Percentiles rank a stretch among this genome's conserved stretches.
Evolutionary conservation across 1,140 invertebrate genomes (phyloP).

Genomic region (Hyles vespertilio): DNA sequence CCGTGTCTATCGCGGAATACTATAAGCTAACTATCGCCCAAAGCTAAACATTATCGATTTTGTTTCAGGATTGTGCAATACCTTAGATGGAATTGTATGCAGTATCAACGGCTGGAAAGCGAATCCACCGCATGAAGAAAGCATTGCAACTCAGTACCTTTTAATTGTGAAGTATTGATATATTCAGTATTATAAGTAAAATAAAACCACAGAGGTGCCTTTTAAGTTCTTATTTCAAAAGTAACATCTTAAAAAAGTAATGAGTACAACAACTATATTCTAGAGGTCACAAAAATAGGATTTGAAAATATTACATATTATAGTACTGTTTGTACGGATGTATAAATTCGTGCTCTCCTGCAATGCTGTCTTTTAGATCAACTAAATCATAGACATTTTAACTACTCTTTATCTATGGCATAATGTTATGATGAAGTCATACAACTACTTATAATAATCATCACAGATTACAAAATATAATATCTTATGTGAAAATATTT

Average conservation of each 20-base stretch:
- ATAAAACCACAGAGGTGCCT: conserved; percentile 1
- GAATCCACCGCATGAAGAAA: too few species aligned
- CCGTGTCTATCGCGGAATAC: too few species aligned
- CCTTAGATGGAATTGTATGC: conserved; percentile 33
- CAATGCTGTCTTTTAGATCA: not conserved
- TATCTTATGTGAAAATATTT: conserved; percentile 1
- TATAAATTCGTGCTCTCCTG: conserved; percentile 4
- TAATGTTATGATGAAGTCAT: conserved; percentile 15
- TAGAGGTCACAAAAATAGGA: not conserved
- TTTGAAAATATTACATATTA: not conserved
- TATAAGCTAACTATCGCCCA: too few species aligned
- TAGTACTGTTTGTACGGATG: conserved; percentile 3
- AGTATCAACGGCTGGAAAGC: too few species aligned
- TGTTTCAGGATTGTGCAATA: conserved; percentile 53
- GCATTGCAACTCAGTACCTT: too few species aligned
- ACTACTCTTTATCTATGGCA: conserved; percentile 24
- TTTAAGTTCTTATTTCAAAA: conserved; percentile 1
- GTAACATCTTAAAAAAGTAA: conserved; percentile 6
- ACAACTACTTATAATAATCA: conserved; percentile 37
- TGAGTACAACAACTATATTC: conserved; percentile 4
- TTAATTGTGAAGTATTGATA: not conserved
- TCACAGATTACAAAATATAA: conserved; percentile 36
- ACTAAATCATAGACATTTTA: conserved; percentile 10
- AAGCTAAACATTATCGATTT: conserved; percentile 9
- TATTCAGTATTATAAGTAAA: not conserved